phyloP scores from a whole-genome alignment of 92 coral and sea anemone species.

The Paragorgia papillata region DNA sequence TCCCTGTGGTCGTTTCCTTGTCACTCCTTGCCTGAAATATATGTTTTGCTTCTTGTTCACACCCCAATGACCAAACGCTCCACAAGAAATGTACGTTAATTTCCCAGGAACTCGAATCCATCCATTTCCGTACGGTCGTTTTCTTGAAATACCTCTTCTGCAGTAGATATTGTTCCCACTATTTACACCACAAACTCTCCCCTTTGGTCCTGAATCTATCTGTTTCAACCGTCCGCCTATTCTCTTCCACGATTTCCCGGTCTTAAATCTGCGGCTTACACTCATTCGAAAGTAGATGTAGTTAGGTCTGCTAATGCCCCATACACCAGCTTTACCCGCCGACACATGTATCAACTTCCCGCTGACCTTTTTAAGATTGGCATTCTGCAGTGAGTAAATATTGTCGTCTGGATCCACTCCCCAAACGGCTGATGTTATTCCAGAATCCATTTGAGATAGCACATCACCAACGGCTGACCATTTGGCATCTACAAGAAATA shows the following conservation, averaged over 20 bases:
- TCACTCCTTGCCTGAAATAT: slow-evolving; percentile 24
- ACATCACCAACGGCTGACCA: slow-evolving; percentile 30
- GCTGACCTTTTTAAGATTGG: too few species aligned
- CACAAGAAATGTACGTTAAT: slow-evolving; percentile 28
- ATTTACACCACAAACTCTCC: slow-evolving; percentile 52
- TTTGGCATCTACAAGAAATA: not conserved
- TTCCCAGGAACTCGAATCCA: not conserved
- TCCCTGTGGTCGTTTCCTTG: slow-evolving; percentile 5
- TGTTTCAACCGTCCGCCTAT: too few species aligned
- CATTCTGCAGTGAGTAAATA: too few species aligned
- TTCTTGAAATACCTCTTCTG: slow-evolving; percentile 25
- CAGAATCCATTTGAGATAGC: too few species aligned
- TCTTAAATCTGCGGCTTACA: too few species aligned
- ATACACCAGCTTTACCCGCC: too few species aligned
- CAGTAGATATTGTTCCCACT: slow-evolving; percentile 19
- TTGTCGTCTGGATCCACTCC: too few species aligned
- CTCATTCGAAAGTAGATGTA: too few species aligned
- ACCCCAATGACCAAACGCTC: slow-evolving; percentile 29
- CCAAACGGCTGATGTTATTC: too few species aligned
- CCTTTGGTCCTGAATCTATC: slow-evolving; percentile 50
- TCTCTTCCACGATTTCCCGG: too few species aligned
- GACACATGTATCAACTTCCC: too few species aligned
- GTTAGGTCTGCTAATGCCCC: too few species aligned
- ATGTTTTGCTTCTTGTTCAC: not conserved
- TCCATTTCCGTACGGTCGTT: not conserved